A percentile compares a stretch with the other conserved stretches of the same genome.
phyloP scores from a whole-genome alignment of 2,113 vertebrate genomes.

The Pygoscelis antarcticus region DNA sequence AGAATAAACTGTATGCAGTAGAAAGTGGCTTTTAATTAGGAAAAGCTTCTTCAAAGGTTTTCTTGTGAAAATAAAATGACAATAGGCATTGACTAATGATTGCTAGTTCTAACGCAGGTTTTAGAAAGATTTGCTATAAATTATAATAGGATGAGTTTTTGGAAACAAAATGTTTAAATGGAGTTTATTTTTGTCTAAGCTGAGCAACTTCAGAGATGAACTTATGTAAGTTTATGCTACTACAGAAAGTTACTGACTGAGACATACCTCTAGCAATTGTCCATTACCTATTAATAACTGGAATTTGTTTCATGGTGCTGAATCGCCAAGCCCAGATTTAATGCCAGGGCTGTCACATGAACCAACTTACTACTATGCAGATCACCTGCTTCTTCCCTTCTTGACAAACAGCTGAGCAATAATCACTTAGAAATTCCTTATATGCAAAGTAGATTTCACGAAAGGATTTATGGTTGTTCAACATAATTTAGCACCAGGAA shows the following conservation, averaged over 20 bases:
- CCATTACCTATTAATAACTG: background rate
- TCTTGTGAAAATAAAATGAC: background rate
- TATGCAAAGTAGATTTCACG: background rate
- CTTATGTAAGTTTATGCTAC: background rate
- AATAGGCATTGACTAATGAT: background rate
- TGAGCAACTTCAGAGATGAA: background rate
- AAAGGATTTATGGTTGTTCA: background rate
- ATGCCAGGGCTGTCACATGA: background rate
- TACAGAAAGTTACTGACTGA: background rate
- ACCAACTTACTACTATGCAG: background rate
- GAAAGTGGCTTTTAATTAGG: background rate
- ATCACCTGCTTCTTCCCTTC: background rate
- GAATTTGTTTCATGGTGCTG: background rate
- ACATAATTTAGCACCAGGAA: background rate
- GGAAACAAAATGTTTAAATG: background rate
- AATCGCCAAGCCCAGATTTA: background rate
- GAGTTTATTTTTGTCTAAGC: background rate
- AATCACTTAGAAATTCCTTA: background rate
- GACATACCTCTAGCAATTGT: background rate
- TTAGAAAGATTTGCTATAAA: background rate
- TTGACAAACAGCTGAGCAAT: constrained; percentile 20
- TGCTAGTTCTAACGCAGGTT: background rate
- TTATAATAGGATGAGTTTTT: background rate
- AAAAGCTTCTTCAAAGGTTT: background rate
- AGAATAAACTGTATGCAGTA: background rate